Percentiles rank a stretch among this genome's conserved stretches.
Evolutionary conservation across 2,888 invertebrate genomes (phyloP).

Genomic region (Carcina quercana): DNA sequence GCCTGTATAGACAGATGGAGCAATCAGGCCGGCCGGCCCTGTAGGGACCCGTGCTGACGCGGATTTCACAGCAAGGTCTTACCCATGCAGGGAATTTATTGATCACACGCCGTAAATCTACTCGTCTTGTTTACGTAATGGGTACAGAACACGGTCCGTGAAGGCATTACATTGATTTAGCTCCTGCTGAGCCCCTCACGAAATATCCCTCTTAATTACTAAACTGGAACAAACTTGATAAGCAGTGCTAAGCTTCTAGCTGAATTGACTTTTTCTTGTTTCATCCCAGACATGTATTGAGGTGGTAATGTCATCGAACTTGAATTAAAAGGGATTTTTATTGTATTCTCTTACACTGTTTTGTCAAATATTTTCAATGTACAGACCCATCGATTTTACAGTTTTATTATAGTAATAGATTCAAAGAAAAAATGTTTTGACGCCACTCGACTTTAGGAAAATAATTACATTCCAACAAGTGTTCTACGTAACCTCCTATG

Average conservation of each 20-base stretch:
- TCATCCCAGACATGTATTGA: slow-evolving; percentile 24
- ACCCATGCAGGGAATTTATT: slow-evolving; percentile 53
- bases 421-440: no score
- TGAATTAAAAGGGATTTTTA: no score
- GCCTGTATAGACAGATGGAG: slow-evolving; percentile 57
- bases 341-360: not conserved
- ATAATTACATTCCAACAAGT: no score
- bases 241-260: slow-evolving; percentile 17
- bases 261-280: slow-evolving; percentile 14
- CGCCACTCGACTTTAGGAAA: no score
- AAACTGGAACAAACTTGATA: slow-evolving; percentile 25
- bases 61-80: slow-evolving; percentile 42
- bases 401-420: no score
- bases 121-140: slow-evolving; percentile 44
- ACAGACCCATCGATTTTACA: no score
- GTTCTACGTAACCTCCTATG: no score
- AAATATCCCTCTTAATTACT: slow-evolving; percentile 21
- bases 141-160: slow-evolving; percentile 17
- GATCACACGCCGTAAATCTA: slow-evolving; percentile 59
- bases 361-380: no score
- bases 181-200: slow-evolving; percentile 13
- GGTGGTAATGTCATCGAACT: slow-evolving; percentile 35
- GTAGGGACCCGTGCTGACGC: slow-evolving; percentile 51
- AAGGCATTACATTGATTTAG: slow-evolving; percentile 15
- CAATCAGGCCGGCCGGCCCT: slow-evolving; percentile 52